Evolutionary conservation across 2,888 invertebrate genomes (phyloP).

Genomic region (Pharmacophagus antenor): DNA sequence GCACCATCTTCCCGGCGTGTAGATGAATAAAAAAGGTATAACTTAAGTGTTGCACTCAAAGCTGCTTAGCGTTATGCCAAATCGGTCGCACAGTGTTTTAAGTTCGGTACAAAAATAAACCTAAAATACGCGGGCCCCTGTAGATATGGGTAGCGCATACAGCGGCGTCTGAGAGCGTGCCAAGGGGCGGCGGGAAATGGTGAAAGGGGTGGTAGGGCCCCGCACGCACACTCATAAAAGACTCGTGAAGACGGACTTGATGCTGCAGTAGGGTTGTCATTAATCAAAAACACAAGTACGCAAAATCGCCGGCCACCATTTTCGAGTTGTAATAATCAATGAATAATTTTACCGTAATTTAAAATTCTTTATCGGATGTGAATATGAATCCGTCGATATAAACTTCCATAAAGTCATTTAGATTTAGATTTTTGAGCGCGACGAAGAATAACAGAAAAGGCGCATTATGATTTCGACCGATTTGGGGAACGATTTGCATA

Average conservation of each 20-base stretch:
- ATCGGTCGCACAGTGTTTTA: conserved; percentile 44
- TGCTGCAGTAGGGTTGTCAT: conserved; percentile 12
- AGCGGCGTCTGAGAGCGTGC: conserved; percentile 35
- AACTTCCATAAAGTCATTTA: no score
- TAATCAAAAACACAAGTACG: neutral
- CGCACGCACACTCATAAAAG: conserved; percentile 11
- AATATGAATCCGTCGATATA: no score
- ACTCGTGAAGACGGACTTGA: conserved; percentile 7
- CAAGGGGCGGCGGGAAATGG: conserved; percentile 35
- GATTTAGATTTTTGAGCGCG: no score
- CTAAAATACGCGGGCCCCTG: conserved; percentile 30
- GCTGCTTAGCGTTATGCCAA: conserved; percentile 38
- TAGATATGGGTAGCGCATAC: conserved; percentile 18
- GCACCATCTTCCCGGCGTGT: neutral
- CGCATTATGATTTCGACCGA: no score
- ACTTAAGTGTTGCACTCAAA: conserved; percentile 34
- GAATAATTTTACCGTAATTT: no score
- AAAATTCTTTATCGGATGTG: no score
- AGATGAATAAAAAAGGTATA: conserved; percentile 22
- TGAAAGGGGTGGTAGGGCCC: neutral
- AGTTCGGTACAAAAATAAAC: conserved; percentile 41
- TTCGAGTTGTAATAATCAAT: no score
- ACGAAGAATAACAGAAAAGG: no score
- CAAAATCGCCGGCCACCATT: no score
- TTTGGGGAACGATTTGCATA: no score